These are phyloP conservation scores for Callionymus lyra DNA, from an alignment of 2,113 vertebrate species.

Conservation along the genomic window DNA sequence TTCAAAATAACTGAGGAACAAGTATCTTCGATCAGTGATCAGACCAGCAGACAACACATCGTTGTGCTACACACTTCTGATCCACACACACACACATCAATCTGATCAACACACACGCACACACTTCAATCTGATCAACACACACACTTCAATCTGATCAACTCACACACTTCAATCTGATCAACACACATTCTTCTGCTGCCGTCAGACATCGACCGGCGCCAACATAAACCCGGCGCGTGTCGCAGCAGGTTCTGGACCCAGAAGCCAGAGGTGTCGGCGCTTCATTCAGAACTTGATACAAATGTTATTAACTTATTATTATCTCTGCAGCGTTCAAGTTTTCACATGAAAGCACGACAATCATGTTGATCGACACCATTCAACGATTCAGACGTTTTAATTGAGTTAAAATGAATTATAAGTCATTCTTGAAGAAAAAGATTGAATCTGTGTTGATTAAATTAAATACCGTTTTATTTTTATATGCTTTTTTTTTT, in stretches of 20 bases:
- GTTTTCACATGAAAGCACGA: neutral
- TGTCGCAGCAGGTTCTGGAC: constrained; percentile 22
- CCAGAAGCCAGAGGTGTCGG: too few species aligned
- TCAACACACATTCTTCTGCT: neutral
- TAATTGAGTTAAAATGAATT: too few species aligned
- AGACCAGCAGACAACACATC: constrained; percentile 55
- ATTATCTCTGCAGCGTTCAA: neutral
- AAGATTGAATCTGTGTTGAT: neutral
- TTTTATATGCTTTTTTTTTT: too few species aligned
- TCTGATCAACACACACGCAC: constrained; percentile 20
- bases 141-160: constrained; percentile 41
- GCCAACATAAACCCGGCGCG: constrained; percentile 9
- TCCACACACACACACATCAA: constrained; percentile 35
- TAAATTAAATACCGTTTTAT: neutral
- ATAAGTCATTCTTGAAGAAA: neutral
- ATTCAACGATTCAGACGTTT: too few species aligned
- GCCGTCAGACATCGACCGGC: neutral
- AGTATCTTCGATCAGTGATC: too few species aligned
- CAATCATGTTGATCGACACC: too few species aligned
- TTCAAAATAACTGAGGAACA: too few species aligned
- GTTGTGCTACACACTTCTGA: constrained; percentile 45
- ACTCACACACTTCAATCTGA: too few species aligned
- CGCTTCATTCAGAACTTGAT: too few species aligned
- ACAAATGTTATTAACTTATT: too few species aligned
- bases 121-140: constrained; percentile 16